Evolutionary conservation across 2,797 vertebrate genomes (phyloP).

Genomic region (Glyptemys insculpta): DNA sequence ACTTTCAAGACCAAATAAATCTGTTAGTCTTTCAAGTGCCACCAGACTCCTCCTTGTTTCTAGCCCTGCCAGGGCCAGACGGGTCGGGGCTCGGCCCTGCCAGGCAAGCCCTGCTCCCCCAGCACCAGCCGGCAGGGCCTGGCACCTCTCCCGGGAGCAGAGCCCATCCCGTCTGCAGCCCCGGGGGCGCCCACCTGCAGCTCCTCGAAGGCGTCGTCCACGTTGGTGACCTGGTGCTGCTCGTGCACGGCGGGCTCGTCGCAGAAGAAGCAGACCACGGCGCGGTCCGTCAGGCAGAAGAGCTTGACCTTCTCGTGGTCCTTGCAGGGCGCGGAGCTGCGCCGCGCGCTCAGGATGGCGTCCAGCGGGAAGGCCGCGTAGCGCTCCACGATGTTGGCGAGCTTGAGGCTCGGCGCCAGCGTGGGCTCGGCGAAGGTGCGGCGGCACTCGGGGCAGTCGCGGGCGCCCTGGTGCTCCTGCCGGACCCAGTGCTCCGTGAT

Average conservation of each 20-base stretch:
- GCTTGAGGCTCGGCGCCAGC: conserved; percentile 95
- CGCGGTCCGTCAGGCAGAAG: conserved; percentile 96
- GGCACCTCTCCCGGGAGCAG: too few species aligned
- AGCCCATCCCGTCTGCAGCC: too few species aligned
- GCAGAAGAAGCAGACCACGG: conserved; percentile 97
- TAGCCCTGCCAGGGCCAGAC: too few species aligned
- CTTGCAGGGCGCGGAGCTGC: conserved; percentile 93
- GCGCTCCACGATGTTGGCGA: conserved; percentile 98
- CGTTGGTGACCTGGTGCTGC: conserved; percentile 97
- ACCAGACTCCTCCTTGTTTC: too few species aligned
- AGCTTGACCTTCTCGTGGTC: conserved; percentile 98
- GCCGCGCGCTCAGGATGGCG: conserved; percentile 93
- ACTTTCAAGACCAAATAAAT: too few species aligned
- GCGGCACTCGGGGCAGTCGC: conserved; percentile 97
- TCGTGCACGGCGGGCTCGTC: conserved; percentile 95
- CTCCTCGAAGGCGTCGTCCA: conserved; percentile 97
- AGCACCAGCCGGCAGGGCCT: too few species aligned
- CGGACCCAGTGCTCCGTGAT: conserved; percentile 98
- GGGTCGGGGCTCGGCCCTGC: too few species aligned
- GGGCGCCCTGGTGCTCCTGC: conserved; percentile 90
- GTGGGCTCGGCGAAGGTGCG: conserved; percentile 93
- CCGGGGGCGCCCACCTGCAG: conserved; percentile 86
- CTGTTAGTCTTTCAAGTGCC: too few species aligned
- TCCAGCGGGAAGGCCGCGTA: conserved; percentile 97
- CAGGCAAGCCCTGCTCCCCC: too few species aligned